Evolutionary conservation across 2,113 vertebrate species (phyloP).

Genomic region (Pseudopipra pipra): DNA sequence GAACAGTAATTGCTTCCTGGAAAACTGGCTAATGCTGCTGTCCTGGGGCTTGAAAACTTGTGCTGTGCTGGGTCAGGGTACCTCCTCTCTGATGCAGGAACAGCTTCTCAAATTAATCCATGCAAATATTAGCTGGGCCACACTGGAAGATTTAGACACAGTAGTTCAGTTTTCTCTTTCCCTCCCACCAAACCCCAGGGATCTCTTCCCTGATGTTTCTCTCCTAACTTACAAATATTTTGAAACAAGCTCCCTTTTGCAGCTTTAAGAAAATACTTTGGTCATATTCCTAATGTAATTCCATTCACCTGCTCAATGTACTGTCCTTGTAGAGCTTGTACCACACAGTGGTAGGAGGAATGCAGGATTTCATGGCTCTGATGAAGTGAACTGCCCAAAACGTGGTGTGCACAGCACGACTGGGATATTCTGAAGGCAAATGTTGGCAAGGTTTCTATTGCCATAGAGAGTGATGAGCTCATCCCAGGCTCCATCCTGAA

Average conservation of each 20-base stretch:
- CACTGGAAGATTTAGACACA: background rate
- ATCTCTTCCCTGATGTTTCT: background rate
- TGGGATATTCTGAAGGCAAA: background rate
- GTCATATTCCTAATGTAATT: background rate
- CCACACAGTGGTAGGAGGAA: background rate
- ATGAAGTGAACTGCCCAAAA: background rate
- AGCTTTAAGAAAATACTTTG: background rate
- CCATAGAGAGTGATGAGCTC: background rate
- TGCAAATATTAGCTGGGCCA: background rate
- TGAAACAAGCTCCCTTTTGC: background rate
- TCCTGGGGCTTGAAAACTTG: background rate
- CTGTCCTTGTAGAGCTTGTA: background rate
- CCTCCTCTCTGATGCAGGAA: background rate
- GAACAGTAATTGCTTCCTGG: background rate
- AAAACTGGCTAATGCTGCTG: background rate
- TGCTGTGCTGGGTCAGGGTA: background rate
- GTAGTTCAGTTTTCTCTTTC: background rate
- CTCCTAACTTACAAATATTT: background rate
- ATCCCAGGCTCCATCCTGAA: background rate
- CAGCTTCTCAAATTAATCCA: background rate
- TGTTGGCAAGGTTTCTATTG: background rate
- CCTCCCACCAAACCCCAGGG: background rate
- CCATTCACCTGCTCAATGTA: background rate
- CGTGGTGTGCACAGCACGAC: background rate
- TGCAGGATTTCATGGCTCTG: background rate